These are phyloP conservation scores for Leptothorax acervorum DNA, from an alignment of 2,888 invertebrate species.

Conservation along the genomic window DNA sequence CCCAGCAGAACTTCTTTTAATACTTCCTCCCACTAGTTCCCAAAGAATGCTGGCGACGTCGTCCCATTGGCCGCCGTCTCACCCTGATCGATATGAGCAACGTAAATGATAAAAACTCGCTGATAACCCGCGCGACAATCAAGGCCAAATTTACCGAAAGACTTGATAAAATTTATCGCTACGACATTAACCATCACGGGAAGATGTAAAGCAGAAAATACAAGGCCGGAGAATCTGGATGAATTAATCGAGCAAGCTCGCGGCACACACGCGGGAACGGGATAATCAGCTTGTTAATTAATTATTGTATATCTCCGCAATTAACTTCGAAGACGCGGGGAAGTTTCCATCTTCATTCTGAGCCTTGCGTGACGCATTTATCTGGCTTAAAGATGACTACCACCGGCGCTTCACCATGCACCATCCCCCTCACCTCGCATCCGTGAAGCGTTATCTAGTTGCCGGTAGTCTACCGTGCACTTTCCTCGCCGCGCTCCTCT, in stretches of 20 bases:
- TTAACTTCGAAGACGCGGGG: not conserved
- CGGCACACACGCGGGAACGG: not conserved
- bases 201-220: not conserved
- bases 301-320: not conserved
- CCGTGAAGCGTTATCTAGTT: conserved; percentile 25
- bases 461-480: not conserved
- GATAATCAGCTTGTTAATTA: not conserved
- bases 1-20: conserved; percentile 54
- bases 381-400: conserved; percentile 18
- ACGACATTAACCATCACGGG: not conserved
- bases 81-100: conserved; percentile 32
- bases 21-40: conserved; percentile 2
- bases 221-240: not conserved
- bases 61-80: not conserved
- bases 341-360: not conserved
- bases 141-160: not conserved
- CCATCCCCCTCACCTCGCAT: not conserved
- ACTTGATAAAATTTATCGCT: not conserved
- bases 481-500: conserved; percentile 4
- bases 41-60: conserved; percentile 25
- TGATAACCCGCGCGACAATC: not conserved
- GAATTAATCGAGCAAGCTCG: not conserved
- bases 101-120: not conserved
- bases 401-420: not conserved
- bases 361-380: conserved; percentile 5